A percentile compares a stretch with the other conserved stretches of the same genome.
Evolutionary conservation across 2,797 vertebrate species (phyloP).

Genomic region (Aphelocoma californica): DNA sequence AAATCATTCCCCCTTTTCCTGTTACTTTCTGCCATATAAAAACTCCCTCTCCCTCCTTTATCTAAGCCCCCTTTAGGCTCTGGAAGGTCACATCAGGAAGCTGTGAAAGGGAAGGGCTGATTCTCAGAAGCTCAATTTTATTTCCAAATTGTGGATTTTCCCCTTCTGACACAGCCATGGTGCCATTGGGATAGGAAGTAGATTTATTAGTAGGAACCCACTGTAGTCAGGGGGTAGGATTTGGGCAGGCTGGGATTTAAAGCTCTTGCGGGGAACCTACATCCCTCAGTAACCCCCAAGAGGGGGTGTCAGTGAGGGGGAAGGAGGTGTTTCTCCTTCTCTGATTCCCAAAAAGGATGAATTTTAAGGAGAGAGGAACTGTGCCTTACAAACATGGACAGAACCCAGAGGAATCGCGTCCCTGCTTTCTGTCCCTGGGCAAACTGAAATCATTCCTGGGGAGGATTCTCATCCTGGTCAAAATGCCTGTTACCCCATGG

Average conservation of each 20-base stretch:
- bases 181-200: background rate
- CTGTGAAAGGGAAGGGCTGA: background rate
- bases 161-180: background rate
- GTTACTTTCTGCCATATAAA: background rate
- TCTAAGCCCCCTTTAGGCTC: rapidly evolving
- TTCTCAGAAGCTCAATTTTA: background rate
- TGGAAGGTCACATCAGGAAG: background rate
- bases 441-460: background rate
- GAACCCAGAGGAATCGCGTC: background rate
- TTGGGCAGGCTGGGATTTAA: background rate
- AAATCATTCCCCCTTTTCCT: background rate
- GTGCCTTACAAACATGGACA: background rate
- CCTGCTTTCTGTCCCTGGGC: background rate
- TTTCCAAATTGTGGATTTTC: background rate
- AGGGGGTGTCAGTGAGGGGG: background rate
- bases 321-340: background rate
- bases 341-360: background rate
- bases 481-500: background rate
- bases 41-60: background rate
- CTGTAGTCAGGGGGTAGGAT: background rate
- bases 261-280: background rate
- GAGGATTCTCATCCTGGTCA: background rate
- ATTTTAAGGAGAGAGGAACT: background rate
- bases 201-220: background rate
- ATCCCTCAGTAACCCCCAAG: background rate